Base-by-base conservation (phyloP, 1,140 invertebrate species). In the Panagrolaimus sp. region DNA sequence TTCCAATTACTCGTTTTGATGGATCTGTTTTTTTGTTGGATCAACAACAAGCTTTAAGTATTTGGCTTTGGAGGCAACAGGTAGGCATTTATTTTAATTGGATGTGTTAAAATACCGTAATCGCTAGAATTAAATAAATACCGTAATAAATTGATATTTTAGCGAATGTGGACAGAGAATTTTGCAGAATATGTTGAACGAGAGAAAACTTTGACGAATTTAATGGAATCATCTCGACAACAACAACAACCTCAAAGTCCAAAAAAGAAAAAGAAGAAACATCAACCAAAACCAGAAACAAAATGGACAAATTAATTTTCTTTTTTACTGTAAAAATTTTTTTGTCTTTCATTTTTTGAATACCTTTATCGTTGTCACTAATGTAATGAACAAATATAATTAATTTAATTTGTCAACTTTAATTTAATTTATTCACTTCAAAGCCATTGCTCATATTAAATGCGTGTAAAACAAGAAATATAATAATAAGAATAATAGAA, bases 31-130 rank as follows among this genome's bases (percentile, higher is more conserved):
- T 80, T 38, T 43, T 68, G 0, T 65, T 78, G 58, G 69, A 77
- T 47, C 74, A 80, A 43, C 76, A 65, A 26, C 79, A 80, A 55
- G 76, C 77, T 21, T 63, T 81, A 9, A 80, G 69, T 52, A 74
- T 78, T 68, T 80, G 78, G 78, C 26, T 80, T 43, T 80, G 78
- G 78, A 71, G 75, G 38, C 74, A 82, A 38, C 78, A 80, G 70
- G 75, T 76, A 15, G 28, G 26, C 28, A 65, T 26, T n/a, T 8
- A 44, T 73, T 14, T n/a, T 7, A 24, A 10, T 4, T 1, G 43
- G 5, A 32, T 4, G n/a, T 73, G 0, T 55, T 32, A 24, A 68
- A 28, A 15, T 73, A 17, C 45, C 15, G 1, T 17, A 1, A 44
- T 3, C 2, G 55, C 43, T 3, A 17, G 47, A 1, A 17, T 3